Conservation (phyloP, 1,140 invertebrate species). For the Pseudomyrmex flavicornis region DNA sequence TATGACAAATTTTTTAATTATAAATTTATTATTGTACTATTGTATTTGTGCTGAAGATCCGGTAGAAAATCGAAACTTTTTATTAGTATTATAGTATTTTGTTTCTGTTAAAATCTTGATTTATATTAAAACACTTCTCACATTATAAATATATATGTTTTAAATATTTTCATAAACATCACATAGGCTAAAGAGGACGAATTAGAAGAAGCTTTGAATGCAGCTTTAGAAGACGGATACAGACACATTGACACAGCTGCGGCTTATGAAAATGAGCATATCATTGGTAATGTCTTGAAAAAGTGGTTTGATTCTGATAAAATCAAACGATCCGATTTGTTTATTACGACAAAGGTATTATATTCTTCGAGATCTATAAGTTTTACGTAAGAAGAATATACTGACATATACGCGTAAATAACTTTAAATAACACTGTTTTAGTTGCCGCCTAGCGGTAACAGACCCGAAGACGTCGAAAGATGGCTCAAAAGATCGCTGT, state of each 20-base stretch:
- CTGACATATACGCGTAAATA: neutral
- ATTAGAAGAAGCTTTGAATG: conserved; percentile 85
- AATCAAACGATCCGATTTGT: conserved; percentile 88
- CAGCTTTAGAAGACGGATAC: conserved; percentile 88
- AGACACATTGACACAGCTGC: conserved; percentile 89
- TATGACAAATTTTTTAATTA: no score
- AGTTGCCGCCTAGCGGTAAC: conserved; percentile 84
- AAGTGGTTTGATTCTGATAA: conserved; percentile 88
- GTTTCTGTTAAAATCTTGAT: no score
- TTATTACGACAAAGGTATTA: conserved; percentile 88
- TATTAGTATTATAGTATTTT: no score
- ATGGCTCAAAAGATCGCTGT: conserved; percentile 87
- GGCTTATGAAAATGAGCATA: conserved; percentile 88
- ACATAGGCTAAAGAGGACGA: conserved; percentile 84
- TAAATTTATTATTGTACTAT: no score
- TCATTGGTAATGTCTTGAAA: conserved; percentile 87
- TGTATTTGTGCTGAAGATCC: no score
- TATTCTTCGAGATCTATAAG: conserved; percentile 2
- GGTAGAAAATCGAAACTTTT: no score
- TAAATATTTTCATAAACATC: conserved; percentile 45
- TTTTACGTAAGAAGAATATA: neutral
- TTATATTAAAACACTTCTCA: no score
- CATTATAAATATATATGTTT: conserved; percentile 17
- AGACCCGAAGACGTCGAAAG: conserved; percentile 86
- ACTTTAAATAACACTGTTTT: neutral